Percentiles rank a stretch among this genome's conserved stretches.
These are phyloP conservation scores for Bilobella aurantiaca DNA, from an alignment of 1,140 invertebrate species.

Conservation along the genomic window DNA sequence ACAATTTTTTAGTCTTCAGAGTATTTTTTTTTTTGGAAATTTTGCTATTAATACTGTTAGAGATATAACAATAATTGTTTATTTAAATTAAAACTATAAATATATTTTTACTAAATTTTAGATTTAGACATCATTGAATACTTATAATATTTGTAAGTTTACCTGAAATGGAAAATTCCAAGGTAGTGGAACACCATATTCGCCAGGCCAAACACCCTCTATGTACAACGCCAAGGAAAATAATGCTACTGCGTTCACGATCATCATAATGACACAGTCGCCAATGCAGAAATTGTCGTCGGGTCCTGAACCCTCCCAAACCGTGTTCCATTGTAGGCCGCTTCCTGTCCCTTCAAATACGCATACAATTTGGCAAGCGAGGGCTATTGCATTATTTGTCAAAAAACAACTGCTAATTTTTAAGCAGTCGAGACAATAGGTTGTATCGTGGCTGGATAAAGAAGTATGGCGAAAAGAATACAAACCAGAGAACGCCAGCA, in stretches of 20 bases:
- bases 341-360: constrained; percentile 52
- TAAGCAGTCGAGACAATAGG: constrained; percentile 43
- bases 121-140: too few species aligned
- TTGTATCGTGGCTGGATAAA: constrained; percentile 53
- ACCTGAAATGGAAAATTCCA: constrained; percentile 44
- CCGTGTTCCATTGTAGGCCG: constrained; percentile 66
- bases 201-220: constrained; percentile 37
- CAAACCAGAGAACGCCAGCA: constrained; percentile 58
- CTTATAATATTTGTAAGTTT: too few species aligned
- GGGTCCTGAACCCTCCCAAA: constrained; percentile 53
- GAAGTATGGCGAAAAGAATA: constrained; percentile 58
- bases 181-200: constrained; percentile 41
- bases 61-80: constrained; percentile 13
- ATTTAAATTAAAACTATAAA: too few species aligned
- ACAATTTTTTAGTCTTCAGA: too few species aligned
- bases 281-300: constrained; percentile 61
- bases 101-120: too few species aligned
- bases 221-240: constrained; percentile 53
- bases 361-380: constrained; percentile 51
- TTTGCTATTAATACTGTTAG: too few species aligned
- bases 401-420: constrained; percentile 51
- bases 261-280: constrained; percentile 53
- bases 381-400: constrained; percentile 65
- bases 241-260: constrained; percentile 54
- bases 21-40: too few species aligned